Percentiles rank a stretch among this genome's conserved stretches.
phyloP scores from a whole-genome alignment of 1,140 invertebrate species.

The Maniola jurtina region DNA sequence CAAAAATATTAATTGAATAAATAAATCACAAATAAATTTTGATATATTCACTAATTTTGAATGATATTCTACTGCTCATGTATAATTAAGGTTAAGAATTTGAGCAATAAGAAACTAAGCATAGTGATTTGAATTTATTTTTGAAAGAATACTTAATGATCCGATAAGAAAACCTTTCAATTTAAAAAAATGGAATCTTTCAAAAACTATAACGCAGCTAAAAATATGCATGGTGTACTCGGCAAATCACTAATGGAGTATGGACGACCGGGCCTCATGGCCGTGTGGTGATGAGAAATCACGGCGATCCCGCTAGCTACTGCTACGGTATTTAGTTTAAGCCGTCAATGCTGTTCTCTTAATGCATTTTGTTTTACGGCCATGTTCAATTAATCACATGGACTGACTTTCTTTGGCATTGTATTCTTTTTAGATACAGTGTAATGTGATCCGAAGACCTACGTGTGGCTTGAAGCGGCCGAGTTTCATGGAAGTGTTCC shows the following conservation, averaged over 20 bases:
- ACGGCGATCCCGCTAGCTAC: constrained; percentile 62
- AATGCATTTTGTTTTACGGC: constrained; percentile 66
- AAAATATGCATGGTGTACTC: background rate
- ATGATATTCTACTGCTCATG: no score
- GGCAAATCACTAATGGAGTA: constrained; percentile 17
- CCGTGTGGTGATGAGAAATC: constrained; percentile 57
- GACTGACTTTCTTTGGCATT: constrained; percentile 29
- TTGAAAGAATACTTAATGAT: no score
- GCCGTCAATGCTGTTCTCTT: constrained; percentile 59
- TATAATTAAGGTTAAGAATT: no score
- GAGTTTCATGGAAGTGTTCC: background rate
- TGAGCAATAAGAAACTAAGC: no score
- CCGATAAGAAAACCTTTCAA: no score
- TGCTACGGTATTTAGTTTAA: constrained; percentile 69
- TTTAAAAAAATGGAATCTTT: no score
- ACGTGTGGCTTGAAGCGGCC: background rate
- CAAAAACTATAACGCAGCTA: background rate
- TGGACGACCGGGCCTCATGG: constrained; percentile 27
- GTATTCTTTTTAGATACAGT: constrained; percentile 16
- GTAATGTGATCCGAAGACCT: constrained; percentile 6
- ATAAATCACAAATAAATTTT: no score
- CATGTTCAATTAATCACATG: constrained; percentile 64
- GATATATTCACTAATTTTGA: no score
- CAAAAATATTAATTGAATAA: no score
- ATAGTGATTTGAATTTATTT: no score